Evolutionary conservation across 2,113 vertebrate species (phyloP).

Genomic region (Ranitomeya variabilis): DNA sequence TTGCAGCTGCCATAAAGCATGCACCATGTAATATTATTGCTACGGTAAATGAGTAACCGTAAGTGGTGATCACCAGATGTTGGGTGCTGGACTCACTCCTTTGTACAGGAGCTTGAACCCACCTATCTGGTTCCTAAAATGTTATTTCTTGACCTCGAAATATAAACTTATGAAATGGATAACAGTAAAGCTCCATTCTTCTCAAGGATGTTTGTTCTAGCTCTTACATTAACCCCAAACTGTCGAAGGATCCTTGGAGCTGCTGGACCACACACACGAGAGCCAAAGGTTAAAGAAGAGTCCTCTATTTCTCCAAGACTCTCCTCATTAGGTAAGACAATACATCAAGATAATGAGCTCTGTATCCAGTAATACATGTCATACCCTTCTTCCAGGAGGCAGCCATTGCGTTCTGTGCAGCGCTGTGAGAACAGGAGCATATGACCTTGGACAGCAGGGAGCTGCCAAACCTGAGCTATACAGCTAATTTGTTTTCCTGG

Average conservation of each 20-base stretch:
- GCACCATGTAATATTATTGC: not conserved
- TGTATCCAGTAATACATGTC: not conserved
- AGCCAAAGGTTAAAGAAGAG: not conserved
- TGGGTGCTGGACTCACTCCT: not conserved
- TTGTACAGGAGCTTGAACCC: not conserved
- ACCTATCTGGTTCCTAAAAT: not conserved
- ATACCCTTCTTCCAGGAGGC: not conserved
- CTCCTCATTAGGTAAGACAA: not conserved
- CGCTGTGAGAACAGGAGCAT: not conserved
- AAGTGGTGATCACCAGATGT: not conserved
- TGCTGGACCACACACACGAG: not conserved
- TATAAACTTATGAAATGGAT: not conserved
- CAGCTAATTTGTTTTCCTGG: conserved; percentile 1
- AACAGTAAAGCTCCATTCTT: not conserved
- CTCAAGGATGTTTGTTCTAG: not conserved
- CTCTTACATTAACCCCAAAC: not conserved
- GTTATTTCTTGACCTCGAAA: not conserved
- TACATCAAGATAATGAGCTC: conserved; percentile 10
- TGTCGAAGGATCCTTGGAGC: not conserved
- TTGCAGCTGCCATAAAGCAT: not conserved
- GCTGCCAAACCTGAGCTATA: not conserved
- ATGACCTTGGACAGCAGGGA: not conserved
- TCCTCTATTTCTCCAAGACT: not conserved
- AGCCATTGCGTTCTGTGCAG: not conserved
- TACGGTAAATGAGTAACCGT: not conserved